Percentiles rank a stretch among this genome's conserved stretches.
phyloP scores from a whole-genome alignment of 2,888 invertebrate species.

The Ophraella communa region DNA sequence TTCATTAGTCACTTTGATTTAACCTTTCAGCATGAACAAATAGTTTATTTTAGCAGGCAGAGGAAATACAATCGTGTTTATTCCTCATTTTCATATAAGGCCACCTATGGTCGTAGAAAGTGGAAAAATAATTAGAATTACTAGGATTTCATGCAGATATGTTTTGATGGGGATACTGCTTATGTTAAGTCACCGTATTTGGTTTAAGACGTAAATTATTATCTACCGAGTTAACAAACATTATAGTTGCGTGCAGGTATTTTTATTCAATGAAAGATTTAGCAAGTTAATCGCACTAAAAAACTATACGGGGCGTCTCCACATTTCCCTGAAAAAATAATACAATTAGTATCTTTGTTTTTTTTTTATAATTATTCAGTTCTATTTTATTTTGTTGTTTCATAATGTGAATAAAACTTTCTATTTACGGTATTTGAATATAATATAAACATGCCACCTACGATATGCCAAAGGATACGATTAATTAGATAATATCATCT shows the following conservation, averaged over 20 bases:
- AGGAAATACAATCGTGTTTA: conserved; percentile 6
- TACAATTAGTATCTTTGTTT: too few species aligned
- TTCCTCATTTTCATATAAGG: conserved; percentile 17
- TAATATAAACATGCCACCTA: not conserved
- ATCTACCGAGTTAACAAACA: too few species aligned
- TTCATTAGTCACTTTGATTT: too few species aligned
- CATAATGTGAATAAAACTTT: not conserved
- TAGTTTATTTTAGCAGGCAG: too few species aligned
- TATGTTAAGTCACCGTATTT: conserved; percentile 10
- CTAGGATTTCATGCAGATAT: conserved; percentile 3
- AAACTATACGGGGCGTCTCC: too few species aligned
- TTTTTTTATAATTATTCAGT: too few species aligned
- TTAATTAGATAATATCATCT: conserved; percentile 5
- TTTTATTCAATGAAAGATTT: too few species aligned
- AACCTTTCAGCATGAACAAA: too few species aligned
- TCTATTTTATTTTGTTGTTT: too few species aligned
- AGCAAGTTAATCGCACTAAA: too few species aligned
- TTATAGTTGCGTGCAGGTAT: too few species aligned
- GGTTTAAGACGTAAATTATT: conserved; percentile 11
- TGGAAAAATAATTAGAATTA: conserved; percentile 15
- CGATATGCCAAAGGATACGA: not conserved
- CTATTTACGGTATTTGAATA: not conserved
- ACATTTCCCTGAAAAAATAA: too few species aligned
- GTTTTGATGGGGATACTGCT: conserved; percentile 9
- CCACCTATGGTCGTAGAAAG: conserved; percentile 13